phyloP scores from a whole-genome alignment of 2,797 vertebrate genomes.

The Ispidina picta region DNA sequence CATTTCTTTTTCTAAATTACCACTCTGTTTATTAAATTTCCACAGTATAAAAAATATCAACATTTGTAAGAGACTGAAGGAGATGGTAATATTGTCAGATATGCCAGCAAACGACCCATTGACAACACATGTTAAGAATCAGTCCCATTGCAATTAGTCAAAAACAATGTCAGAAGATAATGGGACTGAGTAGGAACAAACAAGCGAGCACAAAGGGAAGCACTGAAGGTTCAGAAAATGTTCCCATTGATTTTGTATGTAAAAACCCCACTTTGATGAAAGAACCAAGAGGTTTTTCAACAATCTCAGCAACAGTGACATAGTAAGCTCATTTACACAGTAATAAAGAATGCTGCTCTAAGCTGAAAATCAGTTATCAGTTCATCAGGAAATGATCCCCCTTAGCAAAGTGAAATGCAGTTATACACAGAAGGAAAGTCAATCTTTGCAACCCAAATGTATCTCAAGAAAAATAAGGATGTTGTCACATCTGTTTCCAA shows the following conservation, averaged over 20 bases:
- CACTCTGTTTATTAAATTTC: constrained; percentile 60
- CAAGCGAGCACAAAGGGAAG: constrained; percentile 15
- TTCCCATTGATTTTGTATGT: neutral
- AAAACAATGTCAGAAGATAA: constrained; percentile 37
- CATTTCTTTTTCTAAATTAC: constrained; percentile 54
- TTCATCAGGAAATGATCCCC: neutral
- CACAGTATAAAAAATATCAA: constrained; percentile 40
- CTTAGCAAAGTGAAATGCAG: neutral
- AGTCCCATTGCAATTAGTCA: constrained; percentile 24
- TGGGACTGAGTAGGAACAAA: constrained; percentile 10
- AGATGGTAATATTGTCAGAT: constrained; percentile 25
- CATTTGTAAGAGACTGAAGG: constrained; percentile 26
- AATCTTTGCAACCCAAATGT: neutral
- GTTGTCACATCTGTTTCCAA: neutral
- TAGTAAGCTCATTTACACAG: neutral
- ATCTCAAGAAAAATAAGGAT: neutral
- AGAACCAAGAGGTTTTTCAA: neutral
- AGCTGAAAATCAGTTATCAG: neutral
- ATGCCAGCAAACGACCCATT: constrained; percentile 37
- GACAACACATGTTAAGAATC: constrained; percentile 32
- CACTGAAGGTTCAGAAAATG: constrained; percentile 12
- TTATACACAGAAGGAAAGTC: neutral
- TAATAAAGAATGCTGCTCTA: neutral
- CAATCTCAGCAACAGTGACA: neutral
- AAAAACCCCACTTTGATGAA: neutral